Conservation (phyloP, 2,888 invertebrate species). For the Dione vanillae region DNA sequence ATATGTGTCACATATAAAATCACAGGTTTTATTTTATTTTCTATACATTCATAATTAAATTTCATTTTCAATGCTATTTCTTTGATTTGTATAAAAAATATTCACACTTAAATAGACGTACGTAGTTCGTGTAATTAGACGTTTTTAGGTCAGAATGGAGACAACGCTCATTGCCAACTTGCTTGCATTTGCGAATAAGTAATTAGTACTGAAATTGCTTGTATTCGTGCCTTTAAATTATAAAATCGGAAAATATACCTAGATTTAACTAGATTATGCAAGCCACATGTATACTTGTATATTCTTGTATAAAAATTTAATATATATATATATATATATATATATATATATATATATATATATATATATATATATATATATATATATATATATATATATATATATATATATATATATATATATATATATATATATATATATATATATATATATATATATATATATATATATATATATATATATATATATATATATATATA, state of each 20-base stretch:
- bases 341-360: no score
- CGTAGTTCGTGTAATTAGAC: conserved; percentile 41
- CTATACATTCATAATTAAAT: background rate
- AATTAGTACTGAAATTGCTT: conserved; percentile 42
- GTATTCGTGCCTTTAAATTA: conserved; percentile 30
- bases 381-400: no score
- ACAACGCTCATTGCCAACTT: conserved; percentile 43
- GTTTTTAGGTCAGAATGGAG: conserved; percentile 45
- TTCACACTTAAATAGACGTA: conserved; percentile 33
- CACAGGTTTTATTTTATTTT: background rate
- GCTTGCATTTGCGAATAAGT: conserved; percentile 43
- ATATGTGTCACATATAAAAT: no score
- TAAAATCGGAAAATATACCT: conserved; percentile 26
- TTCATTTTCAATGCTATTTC: conserved; percentile 17
- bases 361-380: no score
- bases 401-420: no score
- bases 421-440: no score
- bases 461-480: no score
- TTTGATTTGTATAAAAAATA: conserved; percentile 26
- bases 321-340: no score
- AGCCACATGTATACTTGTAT: background rate
- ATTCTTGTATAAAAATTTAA: no score
- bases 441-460: no score
- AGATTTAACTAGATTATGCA: conserved; percentile 19
- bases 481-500: no score